These are phyloP conservation scores for Neolamprologus kungweensis DNA, from an alignment of 2,113 vertebrate genomes.

Conservation along the genomic window DNA sequence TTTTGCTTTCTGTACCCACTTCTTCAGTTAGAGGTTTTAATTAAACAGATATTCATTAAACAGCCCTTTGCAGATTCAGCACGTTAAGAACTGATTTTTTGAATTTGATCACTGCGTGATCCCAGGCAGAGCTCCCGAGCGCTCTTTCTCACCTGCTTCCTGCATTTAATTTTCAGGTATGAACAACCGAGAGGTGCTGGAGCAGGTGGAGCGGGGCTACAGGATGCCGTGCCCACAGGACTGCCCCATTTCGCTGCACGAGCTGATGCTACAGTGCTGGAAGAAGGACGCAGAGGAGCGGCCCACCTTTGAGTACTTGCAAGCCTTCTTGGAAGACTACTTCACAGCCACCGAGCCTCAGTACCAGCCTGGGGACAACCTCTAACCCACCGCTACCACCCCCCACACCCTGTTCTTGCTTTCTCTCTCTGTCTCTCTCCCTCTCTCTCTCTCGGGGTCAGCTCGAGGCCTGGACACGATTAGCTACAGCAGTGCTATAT, in stretches of 20 bases:
- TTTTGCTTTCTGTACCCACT: neutral
- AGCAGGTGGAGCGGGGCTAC: constrained; percentile 97
- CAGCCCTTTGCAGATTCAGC: neutral
- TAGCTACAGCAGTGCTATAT: neutral
- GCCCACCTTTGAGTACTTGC: constrained; percentile 96
- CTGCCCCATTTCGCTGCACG: constrained; percentile 92
- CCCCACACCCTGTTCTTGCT: neutral
- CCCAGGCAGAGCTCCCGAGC: neutral
- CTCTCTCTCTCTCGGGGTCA: neutral
- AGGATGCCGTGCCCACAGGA: constrained; percentile 94
- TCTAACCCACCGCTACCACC: constrained; percentile 63
- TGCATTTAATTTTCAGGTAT: constrained; percentile 74
- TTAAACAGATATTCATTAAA: neutral
- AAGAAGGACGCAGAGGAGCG: constrained; percentile 96
- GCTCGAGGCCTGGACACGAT: constrained; percentile 15
- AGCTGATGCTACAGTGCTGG: constrained; percentile 99
- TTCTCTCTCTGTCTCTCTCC: neutral
- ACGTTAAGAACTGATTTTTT: neutral
- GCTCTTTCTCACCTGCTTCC: neutral
- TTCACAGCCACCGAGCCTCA: constrained; percentile 98
- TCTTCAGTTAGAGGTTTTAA: neutral
- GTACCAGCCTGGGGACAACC: constrained; percentile 98
- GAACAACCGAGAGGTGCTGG: constrained; percentile 98
- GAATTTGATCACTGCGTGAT: neutral
- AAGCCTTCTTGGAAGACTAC: constrained; percentile 98